phyloP scores from a whole-genome alignment of 1,140 invertebrate species.

The Acromyrmex heyeri region DNA sequence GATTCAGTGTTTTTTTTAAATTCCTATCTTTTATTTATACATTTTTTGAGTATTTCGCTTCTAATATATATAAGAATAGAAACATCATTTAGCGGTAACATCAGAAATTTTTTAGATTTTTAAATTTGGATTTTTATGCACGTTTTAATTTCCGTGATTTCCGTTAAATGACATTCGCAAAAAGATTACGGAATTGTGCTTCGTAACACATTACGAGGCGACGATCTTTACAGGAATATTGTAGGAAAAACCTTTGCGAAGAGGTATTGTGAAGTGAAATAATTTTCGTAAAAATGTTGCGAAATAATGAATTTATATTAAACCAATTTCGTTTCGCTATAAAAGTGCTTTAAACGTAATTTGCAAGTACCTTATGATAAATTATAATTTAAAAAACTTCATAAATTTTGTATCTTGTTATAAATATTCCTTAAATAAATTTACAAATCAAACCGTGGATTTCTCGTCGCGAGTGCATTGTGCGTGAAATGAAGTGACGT shows the following conservation, averaged over 20 bases:
- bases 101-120: neutral
- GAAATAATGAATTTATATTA: slow-evolving; percentile 1
- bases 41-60: neutral
- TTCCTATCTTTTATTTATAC: neutral
- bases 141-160: neutral
- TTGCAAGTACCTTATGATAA: neutral
- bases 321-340: neutral
- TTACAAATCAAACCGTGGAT: neutral
- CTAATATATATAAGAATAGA: neutral
- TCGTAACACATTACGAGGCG: neutral
- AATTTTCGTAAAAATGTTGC: neutral
- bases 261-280: neutral
- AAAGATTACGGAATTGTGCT: neutral
- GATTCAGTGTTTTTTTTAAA: neutral
- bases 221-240: neutral
- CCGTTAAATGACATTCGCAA: neutral
- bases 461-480: neutral
- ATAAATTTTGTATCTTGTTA: neutral
- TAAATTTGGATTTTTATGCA: slow-evolving; percentile 2
- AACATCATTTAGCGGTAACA: neutral
- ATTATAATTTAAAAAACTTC: neutral
- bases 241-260: neutral
- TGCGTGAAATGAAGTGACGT: neutral
- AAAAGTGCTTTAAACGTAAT: neutral
- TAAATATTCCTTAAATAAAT: slow-evolving; percentile 19